A percentile compares a stretch with the other conserved stretches of the same genome.
These are phyloP conservation scores for Bubo bubo DNA, from an alignment of 2,113 vertebrate species.

Conservation along the genomic window DNA sequence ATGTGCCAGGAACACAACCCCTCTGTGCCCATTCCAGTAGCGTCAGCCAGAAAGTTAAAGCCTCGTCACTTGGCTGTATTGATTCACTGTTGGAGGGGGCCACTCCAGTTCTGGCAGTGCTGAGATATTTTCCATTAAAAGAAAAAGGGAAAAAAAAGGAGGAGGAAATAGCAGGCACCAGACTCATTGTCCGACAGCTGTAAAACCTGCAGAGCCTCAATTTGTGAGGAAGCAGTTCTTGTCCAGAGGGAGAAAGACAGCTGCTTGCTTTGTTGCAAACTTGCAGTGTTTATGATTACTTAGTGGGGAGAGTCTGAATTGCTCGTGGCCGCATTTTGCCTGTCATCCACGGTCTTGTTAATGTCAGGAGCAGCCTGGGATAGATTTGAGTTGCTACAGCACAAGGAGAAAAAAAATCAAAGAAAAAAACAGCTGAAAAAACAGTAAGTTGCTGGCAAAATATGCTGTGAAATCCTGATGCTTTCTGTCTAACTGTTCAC, in stretches of 20 bases:
- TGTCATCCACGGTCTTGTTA: not conserved
- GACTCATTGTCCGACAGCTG: not conserved
- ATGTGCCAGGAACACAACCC: not conserved
- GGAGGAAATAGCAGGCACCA: not conserved
- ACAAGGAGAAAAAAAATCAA: not conserved
- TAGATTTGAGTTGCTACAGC: not conserved
- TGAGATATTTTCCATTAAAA: not conserved
- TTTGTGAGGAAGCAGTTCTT: not conserved
- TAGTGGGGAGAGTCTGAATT: not conserved
- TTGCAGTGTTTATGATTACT: not conserved
- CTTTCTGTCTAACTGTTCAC: not conserved
- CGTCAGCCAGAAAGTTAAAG: not conserved
- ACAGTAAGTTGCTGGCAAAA: not conserved
- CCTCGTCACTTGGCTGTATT: not conserved
- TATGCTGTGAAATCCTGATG: not conserved
- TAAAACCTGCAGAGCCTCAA: not conserved
- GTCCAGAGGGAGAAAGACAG: not conserved
- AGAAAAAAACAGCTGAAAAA: not conserved
- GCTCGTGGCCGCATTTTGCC: not conserved
- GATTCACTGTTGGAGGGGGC: not conserved
- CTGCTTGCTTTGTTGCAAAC: not conserved
- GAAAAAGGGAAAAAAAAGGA: not conserved
- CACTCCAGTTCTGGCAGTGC: not conserved
- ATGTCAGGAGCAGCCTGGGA: constrained; percentile 11
- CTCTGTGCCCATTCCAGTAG: not conserved